These are phyloP conservation scores for Hemicentrotus pulcherrimus DNA, from an alignment of 35 echinoderm and acorn worm species.

Conservation along the genomic window DNA sequence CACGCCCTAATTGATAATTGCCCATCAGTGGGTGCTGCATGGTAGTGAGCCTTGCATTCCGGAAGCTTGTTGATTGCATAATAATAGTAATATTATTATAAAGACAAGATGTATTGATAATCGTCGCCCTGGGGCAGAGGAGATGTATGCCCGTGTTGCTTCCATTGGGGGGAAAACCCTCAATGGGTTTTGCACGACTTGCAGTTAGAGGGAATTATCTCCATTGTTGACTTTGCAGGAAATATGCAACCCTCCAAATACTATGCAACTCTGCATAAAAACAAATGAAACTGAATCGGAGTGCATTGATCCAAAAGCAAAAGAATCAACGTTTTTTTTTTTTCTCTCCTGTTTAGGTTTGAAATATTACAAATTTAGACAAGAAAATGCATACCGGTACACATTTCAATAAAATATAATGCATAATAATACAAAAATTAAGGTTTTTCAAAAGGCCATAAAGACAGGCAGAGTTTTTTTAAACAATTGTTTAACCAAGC, in stretches of 20 bases:
- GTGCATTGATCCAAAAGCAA: too few relatives aligned
- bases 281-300: too few relatives aligned
- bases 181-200: background rate
- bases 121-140: background rate
- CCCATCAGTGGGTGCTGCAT: background rate
- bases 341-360: too few relatives aligned
- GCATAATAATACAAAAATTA: too few relatives aligned
- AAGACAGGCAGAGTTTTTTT: too few relatives aligned
- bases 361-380: too few relatives aligned
- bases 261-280: too few relatives aligned
- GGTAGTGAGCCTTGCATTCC: background rate
- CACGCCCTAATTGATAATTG: slow-evolving; percentile 2
- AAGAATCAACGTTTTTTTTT: too few relatives aligned
- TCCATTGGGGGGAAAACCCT: background rate
- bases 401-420: too few relatives aligned
- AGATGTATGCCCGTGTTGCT: background rate
- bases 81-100: background rate
- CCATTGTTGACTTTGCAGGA: background rate
- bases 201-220: background rate
- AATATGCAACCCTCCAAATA: background rate
- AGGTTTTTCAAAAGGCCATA: too few relatives aligned
- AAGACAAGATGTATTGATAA: background rate
- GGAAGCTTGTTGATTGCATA: background rate
- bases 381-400: too few relatives aligned
- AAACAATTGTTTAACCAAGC: too few relatives aligned